A percentile compares a stretch with the other conserved stretches of the same genome.
These are phyloP conservation scores for Anthopleura sola DNA, from an alignment of 64 coral and sea anemone genomes.

Conservation along the genomic window DNA sequence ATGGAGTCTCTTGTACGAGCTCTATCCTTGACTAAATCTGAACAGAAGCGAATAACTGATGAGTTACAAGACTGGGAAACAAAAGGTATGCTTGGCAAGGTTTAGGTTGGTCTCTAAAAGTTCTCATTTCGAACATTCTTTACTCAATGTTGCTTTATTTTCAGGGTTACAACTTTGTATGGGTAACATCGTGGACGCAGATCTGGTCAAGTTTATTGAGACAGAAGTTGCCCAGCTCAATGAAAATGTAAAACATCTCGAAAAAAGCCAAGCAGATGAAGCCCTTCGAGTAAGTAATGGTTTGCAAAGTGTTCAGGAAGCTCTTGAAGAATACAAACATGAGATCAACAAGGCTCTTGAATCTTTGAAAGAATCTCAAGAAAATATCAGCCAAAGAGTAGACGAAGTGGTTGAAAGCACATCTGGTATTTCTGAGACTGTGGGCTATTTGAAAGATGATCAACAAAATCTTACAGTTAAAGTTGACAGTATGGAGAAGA, in stretches of 20 bases:
- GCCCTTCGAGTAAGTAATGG: constrained; percentile 28
- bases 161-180: too few relatives aligned
- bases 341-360: too few relatives aligned
- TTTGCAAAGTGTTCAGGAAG: constrained; percentile 17
- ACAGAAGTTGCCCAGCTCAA: too few relatives aligned
- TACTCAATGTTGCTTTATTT: too few relatives aligned
- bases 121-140: too few relatives aligned
- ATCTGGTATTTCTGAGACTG: not conserved
- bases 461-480: constrained; percentile 9
- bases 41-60: constrained; percentile 1
- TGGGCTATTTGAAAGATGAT: constrained; percentile 13
- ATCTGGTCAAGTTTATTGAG: too few relatives aligned
- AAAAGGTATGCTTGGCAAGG: not conserved
- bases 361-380: not conserved
- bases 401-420: not conserved
- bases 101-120: too few relatives aligned
- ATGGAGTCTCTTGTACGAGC: constrained; percentile 33
- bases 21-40: not conserved
- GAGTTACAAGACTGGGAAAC: constrained; percentile 52
- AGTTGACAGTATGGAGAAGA: constrained; percentile 4
- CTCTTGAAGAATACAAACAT: constrained; percentile 11
- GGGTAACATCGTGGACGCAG: too few relatives aligned
- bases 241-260: too few relatives aligned
- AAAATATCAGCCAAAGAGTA: not conserved
- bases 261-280: constrained; percentile 27